These are phyloP conservation scores for Masnerella sp. DNA, from an alignment of 2,888 invertebrate genomes.

Conservation along the genomic window DNA sequence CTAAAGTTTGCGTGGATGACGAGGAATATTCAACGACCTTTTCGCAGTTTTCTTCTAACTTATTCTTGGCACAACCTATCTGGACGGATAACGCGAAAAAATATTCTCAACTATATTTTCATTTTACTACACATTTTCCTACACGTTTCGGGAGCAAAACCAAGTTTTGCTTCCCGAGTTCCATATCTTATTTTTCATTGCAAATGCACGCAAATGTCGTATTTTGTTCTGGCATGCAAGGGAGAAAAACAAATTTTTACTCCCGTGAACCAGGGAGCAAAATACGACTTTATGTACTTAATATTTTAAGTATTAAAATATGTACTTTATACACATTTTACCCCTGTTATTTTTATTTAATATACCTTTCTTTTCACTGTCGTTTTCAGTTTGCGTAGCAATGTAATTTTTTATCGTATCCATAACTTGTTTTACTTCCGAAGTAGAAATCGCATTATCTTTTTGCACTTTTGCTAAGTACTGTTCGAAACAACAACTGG, in stretches of 20 bases:
- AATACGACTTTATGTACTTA: too few relatives aligned
- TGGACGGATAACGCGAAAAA: conserved; percentile 11
- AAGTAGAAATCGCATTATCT: conserved; percentile 10
- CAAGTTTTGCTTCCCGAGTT: too few relatives aligned
- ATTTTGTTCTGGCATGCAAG: too few relatives aligned
- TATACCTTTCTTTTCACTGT: conserved; percentile 21
- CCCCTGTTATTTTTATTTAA: neutral
- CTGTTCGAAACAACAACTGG: conserved; percentile 35
- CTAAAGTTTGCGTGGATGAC: neutral
- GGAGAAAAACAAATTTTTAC: too few relatives aligned
- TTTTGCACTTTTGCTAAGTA: conserved; percentile 35
- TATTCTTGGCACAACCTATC: conserved; percentile 4
- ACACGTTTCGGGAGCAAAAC: too few relatives aligned
- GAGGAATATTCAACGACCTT: neutral
- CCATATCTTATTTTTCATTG: too few relatives aligned
- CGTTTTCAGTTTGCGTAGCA: neutral
- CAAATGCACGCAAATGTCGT: too few relatives aligned
- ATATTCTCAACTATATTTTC: too few relatives aligned
- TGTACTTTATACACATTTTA: neutral
- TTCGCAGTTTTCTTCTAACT: neutral
- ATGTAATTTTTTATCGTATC: conserved; percentile 10
- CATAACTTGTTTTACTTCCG: conserved; percentile 16
- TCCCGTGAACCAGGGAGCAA: too few relatives aligned
- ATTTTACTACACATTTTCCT: too few relatives aligned
- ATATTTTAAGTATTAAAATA: neutral